Evolutionary conservation across 2,113 vertebrate species (phyloP).

Genomic region (Antidorcas marsupialis): DNA sequence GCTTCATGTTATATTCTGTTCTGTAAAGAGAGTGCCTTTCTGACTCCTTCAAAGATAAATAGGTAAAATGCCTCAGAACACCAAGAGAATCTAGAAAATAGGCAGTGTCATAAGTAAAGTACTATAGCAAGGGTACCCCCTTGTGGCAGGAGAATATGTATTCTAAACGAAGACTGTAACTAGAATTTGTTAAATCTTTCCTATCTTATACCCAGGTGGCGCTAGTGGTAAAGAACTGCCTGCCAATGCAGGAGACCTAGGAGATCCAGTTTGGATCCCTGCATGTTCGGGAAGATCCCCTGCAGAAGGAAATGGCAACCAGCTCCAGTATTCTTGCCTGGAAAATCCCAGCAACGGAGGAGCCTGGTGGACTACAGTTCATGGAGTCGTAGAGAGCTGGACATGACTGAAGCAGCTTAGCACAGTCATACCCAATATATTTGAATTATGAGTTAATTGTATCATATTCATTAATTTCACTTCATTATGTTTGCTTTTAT

Average conservation of each 20-base stretch:
- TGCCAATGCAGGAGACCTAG: background rate
- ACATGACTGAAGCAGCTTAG: background rate
- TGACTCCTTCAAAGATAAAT: background rate
- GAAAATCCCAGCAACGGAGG: background rate
- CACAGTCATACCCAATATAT: background rate
- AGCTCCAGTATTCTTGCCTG: background rate
- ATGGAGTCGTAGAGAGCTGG: background rate
- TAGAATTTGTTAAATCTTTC: background rate
- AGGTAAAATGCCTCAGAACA: background rate
- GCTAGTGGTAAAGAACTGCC: background rate
- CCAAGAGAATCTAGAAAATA: background rate
- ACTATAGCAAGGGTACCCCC: conserved; percentile 38
- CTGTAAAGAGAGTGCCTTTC: background rate
- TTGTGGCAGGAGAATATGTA: background rate
- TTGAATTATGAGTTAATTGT: background rate
- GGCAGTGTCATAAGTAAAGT: background rate
- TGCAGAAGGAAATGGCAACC: background rate
- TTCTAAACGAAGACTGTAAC: background rate
- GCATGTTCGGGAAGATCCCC: background rate
- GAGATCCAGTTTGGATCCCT: background rate
- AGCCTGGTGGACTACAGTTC: background rate
- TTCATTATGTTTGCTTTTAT: background rate
- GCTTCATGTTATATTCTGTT: background rate
- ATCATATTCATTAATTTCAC: background rate
- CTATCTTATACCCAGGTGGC: background rate